A percentile compares a stretch with the other conserved stretches of the same genome.
These are phyloP conservation scores for Apistogramma diplotaenia DNA, from an alignment of 2,113 vertebrate genomes.

Conservation along the genomic window DNA sequence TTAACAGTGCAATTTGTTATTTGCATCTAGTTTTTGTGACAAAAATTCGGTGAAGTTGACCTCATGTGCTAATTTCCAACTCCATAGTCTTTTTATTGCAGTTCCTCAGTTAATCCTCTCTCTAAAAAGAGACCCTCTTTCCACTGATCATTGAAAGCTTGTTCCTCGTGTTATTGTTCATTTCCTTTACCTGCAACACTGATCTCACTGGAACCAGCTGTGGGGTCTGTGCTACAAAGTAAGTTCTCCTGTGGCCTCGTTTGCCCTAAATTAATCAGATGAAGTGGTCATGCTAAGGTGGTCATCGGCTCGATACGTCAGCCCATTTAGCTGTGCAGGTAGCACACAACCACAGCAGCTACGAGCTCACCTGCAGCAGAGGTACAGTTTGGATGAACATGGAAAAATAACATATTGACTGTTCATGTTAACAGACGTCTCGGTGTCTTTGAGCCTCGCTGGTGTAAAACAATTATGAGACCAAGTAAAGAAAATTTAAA, in stretches of 20 bases:
- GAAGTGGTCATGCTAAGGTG: too few relatives aligned
- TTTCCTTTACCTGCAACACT: background rate
- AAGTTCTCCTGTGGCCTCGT: background rate
- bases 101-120: background rate
- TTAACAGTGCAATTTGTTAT: background rate
- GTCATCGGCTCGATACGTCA: too few relatives aligned
- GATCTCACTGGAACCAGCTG: background rate
- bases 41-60: background rate
- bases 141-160: background rate
- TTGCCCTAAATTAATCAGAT: background rate
- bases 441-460: too few relatives aligned
- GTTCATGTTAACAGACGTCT: too few relatives aligned
- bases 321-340: too few relatives aligned
- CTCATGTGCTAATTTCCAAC: background rate
- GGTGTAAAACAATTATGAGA: too few relatives aligned
- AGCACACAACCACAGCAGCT: too few relatives aligned
- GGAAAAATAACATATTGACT: too few relatives aligned
- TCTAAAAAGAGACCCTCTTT: too few relatives aligned
- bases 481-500: too few relatives aligned
- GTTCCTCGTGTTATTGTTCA: background rate
- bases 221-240: accelerated
- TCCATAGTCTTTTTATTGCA: background rate
- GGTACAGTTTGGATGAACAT: too few relatives aligned
- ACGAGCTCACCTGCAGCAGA: too few relatives aligned
- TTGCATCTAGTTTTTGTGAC: background rate